phyloP scores from a whole-genome alignment of 2,113 vertebrate genomes.

The Trogon surrucura region DNA sequence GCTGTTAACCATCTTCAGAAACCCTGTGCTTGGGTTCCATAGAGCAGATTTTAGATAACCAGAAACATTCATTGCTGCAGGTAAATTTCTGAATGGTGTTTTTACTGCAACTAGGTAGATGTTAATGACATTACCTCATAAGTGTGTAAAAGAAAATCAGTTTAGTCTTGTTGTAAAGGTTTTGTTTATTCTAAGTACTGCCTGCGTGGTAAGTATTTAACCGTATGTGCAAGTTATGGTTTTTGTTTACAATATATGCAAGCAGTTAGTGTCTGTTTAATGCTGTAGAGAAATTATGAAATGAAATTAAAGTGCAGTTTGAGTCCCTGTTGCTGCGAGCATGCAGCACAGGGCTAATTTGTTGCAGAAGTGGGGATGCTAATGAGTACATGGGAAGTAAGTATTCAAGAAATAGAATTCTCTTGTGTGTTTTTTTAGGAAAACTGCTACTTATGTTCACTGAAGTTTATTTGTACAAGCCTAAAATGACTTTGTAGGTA shows the following conservation, averaged over 20 bases:
- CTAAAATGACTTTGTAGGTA: background rate
- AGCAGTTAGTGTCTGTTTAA: background rate
- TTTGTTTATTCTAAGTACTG: background rate
- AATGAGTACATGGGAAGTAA: background rate
- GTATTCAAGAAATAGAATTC: background rate
- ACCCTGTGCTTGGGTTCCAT: background rate
- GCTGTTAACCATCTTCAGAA: conserved; percentile 19
- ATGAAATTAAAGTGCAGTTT: background rate
- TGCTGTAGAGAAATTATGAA: background rate
- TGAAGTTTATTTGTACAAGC: conserved; percentile 19
- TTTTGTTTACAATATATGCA: background rate
- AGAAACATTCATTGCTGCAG: background rate
- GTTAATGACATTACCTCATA: background rate
- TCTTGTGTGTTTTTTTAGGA: background rate
- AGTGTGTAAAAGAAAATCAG: background rate
- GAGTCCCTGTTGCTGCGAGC: background rate
- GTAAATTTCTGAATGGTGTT: background rate
- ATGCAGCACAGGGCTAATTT: background rate
- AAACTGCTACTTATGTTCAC: background rate
- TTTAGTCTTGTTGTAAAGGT: background rate
- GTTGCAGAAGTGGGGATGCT: background rate
- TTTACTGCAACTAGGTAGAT: background rate
- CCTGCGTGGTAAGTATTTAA: background rate
- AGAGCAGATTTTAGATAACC: conserved; percentile 51
- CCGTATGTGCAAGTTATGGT: background rate